phyloP scores from a whole-genome alignment of 2,888 invertebrate genomes.

The Acrobasis repandana region DNA sequence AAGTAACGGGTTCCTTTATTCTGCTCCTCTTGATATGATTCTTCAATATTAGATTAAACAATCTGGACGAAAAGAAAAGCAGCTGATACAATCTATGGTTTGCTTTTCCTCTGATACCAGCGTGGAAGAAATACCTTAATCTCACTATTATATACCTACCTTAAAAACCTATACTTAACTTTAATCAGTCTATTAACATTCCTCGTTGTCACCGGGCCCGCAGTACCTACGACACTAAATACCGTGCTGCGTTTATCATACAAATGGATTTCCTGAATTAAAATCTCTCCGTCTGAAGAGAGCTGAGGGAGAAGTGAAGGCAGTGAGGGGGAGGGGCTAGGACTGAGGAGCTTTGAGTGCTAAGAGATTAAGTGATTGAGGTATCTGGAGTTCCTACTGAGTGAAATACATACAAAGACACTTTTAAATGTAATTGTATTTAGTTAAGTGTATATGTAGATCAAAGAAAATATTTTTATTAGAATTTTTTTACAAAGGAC shows the following conservation, averaged over 20 bases:
- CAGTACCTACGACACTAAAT: constrained; percentile 39
- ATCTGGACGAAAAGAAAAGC: too few relatives aligned
- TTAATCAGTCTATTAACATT: constrained; percentile 24
- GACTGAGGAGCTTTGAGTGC: constrained; percentile 11
- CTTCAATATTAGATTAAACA: too few relatives aligned
- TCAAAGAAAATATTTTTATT: too few relatives aligned
- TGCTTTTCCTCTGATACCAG: too few relatives aligned
- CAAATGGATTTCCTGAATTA: constrained; percentile 55
- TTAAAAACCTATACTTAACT: constrained; percentile 24
- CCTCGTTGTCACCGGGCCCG: constrained; percentile 23
- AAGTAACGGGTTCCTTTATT: too few relatives aligned
- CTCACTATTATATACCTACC: too few relatives aligned
- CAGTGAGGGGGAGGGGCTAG: neutral
- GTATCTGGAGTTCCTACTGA: neutral
- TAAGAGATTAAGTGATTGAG: constrained; percentile 19
- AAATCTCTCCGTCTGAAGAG: constrained; percentile 22
- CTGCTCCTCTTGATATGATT: too few relatives aligned
- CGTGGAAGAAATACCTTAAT: too few relatives aligned
- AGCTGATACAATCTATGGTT: too few relatives aligned
- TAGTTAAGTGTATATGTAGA: too few relatives aligned
- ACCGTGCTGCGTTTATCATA: constrained; percentile 53
- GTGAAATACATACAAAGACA: neutral
- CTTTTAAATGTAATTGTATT: neutral
- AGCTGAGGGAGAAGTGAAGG: constrained; percentile 1
- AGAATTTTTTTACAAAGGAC: too few relatives aligned